phyloP scores from a whole-genome alignment of 2,797 vertebrate species.

The Florisuga fusca region DNA sequence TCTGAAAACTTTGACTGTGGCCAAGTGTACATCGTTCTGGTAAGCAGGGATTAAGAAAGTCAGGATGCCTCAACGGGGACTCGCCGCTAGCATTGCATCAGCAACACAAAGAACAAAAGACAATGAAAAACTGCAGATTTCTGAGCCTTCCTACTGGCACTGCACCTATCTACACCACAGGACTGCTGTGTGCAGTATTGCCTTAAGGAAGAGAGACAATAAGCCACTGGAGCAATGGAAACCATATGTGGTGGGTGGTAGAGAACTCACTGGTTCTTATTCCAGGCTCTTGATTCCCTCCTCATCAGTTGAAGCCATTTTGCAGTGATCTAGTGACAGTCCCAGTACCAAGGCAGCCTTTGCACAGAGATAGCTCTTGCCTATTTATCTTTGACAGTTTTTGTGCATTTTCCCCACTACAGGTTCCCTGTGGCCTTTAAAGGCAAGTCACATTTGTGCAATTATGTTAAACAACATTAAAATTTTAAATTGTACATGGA shows the following conservation, averaged over 20 bases:
- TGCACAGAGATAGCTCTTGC: not conserved
- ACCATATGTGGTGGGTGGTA: fast-evolving
- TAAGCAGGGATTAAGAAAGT: not conserved
- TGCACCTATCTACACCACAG: not conserved
- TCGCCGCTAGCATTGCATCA: fast-evolving
- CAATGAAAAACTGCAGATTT: not conserved
- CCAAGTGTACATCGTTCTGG: not conserved
- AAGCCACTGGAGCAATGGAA: not conserved
- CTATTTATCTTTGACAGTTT: not conserved
- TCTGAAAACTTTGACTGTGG: not conserved
- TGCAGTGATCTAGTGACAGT: not conserved
- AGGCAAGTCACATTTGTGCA: not conserved
- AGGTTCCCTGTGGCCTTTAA: not conserved
- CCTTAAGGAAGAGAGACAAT: not conserved
- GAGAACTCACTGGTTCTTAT: not conserved
- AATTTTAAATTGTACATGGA: not conserved
- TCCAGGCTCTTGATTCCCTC: not conserved
- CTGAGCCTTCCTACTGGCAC: not conserved
- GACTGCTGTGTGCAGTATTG: not conserved
- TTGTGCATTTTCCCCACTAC: not conserved
- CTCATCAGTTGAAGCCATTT: not conserved
- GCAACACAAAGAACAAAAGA: fast-evolving
- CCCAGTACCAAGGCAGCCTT: not conserved
- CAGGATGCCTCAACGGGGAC: not conserved
- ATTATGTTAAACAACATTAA: not conserved